Conservation (phyloP, 2,888 invertebrate genomes). For the Volucella inanis region DNA sequence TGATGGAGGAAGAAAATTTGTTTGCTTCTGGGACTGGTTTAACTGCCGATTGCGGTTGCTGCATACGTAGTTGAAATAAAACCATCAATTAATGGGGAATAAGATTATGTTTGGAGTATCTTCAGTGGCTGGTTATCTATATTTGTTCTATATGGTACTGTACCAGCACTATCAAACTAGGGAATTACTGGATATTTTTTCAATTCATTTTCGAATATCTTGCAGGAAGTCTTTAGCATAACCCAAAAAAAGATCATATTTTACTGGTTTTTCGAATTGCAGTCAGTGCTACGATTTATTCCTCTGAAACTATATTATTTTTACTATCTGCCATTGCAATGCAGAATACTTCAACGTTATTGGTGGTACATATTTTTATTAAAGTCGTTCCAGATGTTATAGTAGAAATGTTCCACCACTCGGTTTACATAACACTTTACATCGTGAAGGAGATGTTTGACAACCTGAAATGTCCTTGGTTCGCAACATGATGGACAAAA, state of each 20-base stretch:
- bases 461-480: constrained; percentile 16
- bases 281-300: neutral
- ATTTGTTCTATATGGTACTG: neutral
- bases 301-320: constrained; percentile 3
- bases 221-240: constrained; percentile 9
- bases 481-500: neutral
- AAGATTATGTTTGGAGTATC: neutral
- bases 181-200: neutral
- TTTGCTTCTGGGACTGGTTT: neutral
- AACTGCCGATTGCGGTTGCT: neutral
- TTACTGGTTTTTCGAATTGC: neutral
- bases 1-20: constrained; percentile 4
- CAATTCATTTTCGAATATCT: constrained; percentile 14
- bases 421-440: constrained; percentile 30
- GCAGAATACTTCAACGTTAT: neutral
- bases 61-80: too few species aligned
- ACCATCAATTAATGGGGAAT: neutral
- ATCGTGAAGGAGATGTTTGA: constrained; percentile 27
- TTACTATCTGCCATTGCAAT: neutral
- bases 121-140: neutral
- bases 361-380: neutral
- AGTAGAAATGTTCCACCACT: constrained; percentile 40
- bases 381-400: constrained; percentile 18
- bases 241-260: constrained; percentile 5
- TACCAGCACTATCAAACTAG: neutral